Conservation (phyloP, 1,140 invertebrate genomes). For the Tribolium madens region DNA sequence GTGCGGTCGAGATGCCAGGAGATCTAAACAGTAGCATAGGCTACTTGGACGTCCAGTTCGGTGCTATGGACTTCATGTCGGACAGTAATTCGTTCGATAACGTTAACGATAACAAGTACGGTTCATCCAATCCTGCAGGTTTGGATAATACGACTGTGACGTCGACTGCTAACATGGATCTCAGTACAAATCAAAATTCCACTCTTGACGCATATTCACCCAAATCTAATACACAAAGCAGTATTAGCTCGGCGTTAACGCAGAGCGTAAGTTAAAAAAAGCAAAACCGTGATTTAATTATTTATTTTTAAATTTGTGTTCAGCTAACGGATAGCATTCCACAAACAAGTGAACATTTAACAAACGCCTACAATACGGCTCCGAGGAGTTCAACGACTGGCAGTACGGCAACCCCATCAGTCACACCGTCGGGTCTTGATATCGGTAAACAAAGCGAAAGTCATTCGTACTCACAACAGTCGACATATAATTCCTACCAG, state of each 20-base stretch:
- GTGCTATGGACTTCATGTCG: slow-evolving; percentile 87
- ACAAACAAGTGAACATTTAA: slow-evolving; percentile 62
- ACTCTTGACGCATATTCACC: slow-evolving; percentile 60
- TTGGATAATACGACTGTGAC: slow-evolving; percentile 52
- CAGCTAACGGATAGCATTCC: slow-evolving; percentile 64
- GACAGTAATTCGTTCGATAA: slow-evolving; percentile 71
- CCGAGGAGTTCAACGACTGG: slow-evolving; percentile 49
- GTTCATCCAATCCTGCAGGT: slow-evolving; percentile 38
- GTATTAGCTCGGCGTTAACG: slow-evolving; percentile 64
- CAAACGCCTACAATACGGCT: slow-evolving; percentile 55
- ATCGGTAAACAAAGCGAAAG: slow-evolving; percentile 59
- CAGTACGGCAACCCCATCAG: slow-evolving; percentile 47
- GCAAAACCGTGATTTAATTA: no score
- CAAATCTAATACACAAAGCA: slow-evolving; percentile 62
- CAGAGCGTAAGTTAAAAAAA: slow-evolving; percentile 61
- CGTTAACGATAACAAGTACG: slow-evolving; percentile 67
- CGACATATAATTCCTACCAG: slow-evolving; percentile 61
- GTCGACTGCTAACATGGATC: slow-evolving; percentile 57
- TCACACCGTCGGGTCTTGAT: slow-evolving; percentile 54
- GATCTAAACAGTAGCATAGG: slow-evolving; percentile 77
- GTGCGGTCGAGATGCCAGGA: slow-evolving; percentile 95
- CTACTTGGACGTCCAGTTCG: slow-evolving; percentile 94
- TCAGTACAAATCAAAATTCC: slow-evolving; percentile 57
- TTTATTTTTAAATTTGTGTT: slow-evolving; percentile 40
- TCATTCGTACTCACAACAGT: slow-evolving; percentile 58